Evolutionary conservation across 2,888 invertebrate species (phyloP).

Genomic region (Drosophila lutescens): DNA sequence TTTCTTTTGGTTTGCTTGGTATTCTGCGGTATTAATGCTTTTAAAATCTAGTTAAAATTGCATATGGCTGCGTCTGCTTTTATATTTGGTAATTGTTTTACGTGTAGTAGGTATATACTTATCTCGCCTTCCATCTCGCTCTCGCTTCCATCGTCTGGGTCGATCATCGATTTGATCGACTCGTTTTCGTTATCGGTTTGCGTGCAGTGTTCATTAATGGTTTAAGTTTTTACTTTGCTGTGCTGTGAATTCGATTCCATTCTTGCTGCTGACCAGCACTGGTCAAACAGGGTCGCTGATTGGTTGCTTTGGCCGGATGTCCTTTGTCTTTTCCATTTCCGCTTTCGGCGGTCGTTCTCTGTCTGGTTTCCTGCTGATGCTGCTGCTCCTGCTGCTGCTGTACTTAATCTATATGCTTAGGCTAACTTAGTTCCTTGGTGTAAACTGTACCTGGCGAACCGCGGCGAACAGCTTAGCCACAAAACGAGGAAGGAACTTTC

Average conservation of each 20-base stretch:
- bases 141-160: slow-evolving; percentile 52
- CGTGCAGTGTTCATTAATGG: slow-evolving; percentile 11
- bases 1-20: slow-evolving; percentile 44
- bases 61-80: slow-evolving; percentile 75
- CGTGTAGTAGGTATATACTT: slow-evolving; percentile 52
- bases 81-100: slow-evolving; percentile 68
- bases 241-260: slow-evolving; percentile 7
- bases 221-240: slow-evolving; percentile 26
- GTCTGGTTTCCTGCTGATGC: slow-evolving; percentile 10
- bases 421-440: slow-evolving; percentile 48
- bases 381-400: slow-evolving; percentile 8
- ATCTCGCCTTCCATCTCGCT: slow-evolving; percentile 50
- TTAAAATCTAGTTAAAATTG: slow-evolving; percentile 80
- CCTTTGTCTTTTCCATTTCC: background rate
- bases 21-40: slow-evolving; percentile 75
- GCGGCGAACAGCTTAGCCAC: slow-evolving; percentile 38
- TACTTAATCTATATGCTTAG: slow-evolving; percentile 40
- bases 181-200: slow-evolving; percentile 32
- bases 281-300: slow-evolving; percentile 11
- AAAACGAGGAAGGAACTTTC: slow-evolving; percentile 47
- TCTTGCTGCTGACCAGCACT: slow-evolving; percentile 10
- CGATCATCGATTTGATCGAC: slow-evolving; percentile 10
- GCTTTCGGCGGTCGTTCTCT: slow-evolving; percentile 8
- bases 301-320: slow-evolving; percentile 16
- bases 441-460: slow-evolving; percentile 66